Percentiles rank a stretch among this genome's conserved stretches.
phyloP scores from a whole-genome alignment of 2,113 vertebrate genomes.

The Gymnogyps californianus region DNA sequence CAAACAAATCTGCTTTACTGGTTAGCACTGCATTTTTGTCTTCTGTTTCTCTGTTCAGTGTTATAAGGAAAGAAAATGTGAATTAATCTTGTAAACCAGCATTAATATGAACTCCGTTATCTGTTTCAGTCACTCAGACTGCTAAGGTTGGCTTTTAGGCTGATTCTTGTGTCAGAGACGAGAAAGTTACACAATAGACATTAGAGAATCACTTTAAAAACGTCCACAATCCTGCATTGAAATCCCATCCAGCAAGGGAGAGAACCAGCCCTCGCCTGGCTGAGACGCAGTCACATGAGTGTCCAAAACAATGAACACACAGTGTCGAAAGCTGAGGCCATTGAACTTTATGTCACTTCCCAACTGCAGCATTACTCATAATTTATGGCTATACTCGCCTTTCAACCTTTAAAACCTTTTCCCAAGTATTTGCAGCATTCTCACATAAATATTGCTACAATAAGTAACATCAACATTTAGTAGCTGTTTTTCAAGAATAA shows the following conservation, averaged over 20 bases:
- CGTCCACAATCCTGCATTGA: slow-evolving; percentile 43
- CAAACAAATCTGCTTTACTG: neutral
- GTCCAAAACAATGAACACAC: slow-evolving; percentile 48
- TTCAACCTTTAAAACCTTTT: slow-evolving; percentile 68
- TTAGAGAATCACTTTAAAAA: slow-evolving; percentile 23
- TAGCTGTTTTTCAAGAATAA: slow-evolving; percentile 72
- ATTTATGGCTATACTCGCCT: slow-evolving; percentile 65
- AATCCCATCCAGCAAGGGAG: slow-evolving; percentile 3
- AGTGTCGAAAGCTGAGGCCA: slow-evolving; percentile 54
- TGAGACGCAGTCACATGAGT: neutral
- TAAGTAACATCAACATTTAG: slow-evolving; percentile 68
- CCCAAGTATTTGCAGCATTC: slow-evolving; percentile 66
- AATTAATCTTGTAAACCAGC: neutral
- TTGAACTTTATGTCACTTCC: slow-evolving; percentile 67
- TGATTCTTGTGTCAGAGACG: neutral
- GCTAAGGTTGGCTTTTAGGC: neutral
- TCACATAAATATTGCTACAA: slow-evolving; percentile 70
- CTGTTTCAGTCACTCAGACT: neutral
- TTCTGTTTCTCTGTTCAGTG: neutral
- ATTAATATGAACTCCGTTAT: neutral
- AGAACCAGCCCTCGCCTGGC: neutral
- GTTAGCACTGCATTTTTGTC: neutral
- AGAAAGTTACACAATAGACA: slow-evolving; percentile 35
- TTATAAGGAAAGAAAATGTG: neutral
- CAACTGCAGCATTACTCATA: slow-evolving; percentile 50